Base-by-base conservation (phyloP, 2,888 invertebrate genomes). In the Spodoptera picta region DNA sequence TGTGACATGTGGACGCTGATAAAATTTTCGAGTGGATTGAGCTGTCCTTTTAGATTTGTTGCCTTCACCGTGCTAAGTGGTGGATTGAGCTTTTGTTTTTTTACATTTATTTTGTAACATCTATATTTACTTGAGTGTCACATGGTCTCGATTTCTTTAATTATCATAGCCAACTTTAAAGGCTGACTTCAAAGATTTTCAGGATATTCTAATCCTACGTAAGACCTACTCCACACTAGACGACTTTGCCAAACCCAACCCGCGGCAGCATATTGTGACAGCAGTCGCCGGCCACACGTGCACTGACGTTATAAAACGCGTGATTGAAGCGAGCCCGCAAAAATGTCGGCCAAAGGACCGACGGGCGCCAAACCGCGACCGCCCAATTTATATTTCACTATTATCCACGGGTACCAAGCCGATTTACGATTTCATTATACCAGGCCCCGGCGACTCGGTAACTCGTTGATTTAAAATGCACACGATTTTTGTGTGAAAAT, bases 391-490 rank as follows among this genome's bases (percentile, higher is more conserved):
- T 90, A 87, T 89, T 86, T 88, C 88, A 88, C 86, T 87, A 87
- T 86, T 85, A 86, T 83, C 81, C 82, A 79, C 77, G 77, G 81
- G 79, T 77, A 81, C 79, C 76, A 68, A 66, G 79, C 83, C 88
- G 88, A 91, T 91, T 91, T 90, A 92, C 90, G 90, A 89, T 90
- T 90, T 89, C 90, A 90, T 90, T 90, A 90, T 87, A 85, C 86
- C 72, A 72, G 60, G 65, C 72, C 68, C 73, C 74, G 76, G 77
- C 77, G 61, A 77, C 77, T 79, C 80, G 77, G 79, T 79, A 77
- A 80, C 81, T 76, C 81, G 79, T 73, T 81, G 75, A 80, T 82
- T 81, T 83, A 83, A 84, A 81, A 80, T 81, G 80, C 80, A 84
- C 81, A 77, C 79, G 80, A 75, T 82, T 84, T 84, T 83, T 84